Conservation (phyloP, 2,797 vertebrate genomes). For the Tiaroga cobitis region DNA sequence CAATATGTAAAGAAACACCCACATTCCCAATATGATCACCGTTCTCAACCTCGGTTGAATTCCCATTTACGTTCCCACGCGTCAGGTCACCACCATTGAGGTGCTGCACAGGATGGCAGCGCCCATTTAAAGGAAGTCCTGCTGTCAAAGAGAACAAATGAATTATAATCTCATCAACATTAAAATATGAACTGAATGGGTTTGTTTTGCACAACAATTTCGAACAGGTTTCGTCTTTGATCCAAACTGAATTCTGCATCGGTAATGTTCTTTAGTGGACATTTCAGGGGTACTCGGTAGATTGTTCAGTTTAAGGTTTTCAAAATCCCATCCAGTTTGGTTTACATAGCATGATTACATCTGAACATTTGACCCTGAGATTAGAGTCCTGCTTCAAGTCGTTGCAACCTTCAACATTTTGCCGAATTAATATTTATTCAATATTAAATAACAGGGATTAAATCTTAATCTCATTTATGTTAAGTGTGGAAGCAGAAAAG, state of each 20-base stretch:
- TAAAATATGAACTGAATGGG: not conserved
- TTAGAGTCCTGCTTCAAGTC: conserved; percentile 60
- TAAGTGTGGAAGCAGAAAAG: not conserved
- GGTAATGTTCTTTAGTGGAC: not conserved
- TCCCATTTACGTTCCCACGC: conserved; percentile 64
- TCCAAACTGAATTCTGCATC: not conserved
- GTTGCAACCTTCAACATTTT: conserved; percentile 15
- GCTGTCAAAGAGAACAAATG: conserved; percentile 81
- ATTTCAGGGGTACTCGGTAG: not conserved
- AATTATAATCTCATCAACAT: conserved; percentile 60
- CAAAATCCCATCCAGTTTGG: conserved; percentile 45
- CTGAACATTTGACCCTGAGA: conserved; percentile 57
- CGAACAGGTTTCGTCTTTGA: not conserved
- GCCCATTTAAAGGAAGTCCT: conserved; percentile 83
- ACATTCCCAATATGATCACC: conserved; percentile 25
- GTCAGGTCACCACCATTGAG: conserved; percentile 76
- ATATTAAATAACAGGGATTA: not conserved
- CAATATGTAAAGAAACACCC: conserved; percentile 46
- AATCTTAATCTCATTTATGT: not conserved
- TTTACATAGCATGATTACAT: conserved; percentile 53
- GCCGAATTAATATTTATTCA: not conserved
- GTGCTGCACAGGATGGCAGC: conserved; percentile 68
- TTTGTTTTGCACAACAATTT: conserved; percentile 73
- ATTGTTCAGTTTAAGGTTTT: conserved; percentile 52
- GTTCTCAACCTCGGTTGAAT: not conserved